Evolutionary conservation across 2,113 vertebrate species (phyloP).

Genomic region (Heterotilapia buettikoferi): DNA sequence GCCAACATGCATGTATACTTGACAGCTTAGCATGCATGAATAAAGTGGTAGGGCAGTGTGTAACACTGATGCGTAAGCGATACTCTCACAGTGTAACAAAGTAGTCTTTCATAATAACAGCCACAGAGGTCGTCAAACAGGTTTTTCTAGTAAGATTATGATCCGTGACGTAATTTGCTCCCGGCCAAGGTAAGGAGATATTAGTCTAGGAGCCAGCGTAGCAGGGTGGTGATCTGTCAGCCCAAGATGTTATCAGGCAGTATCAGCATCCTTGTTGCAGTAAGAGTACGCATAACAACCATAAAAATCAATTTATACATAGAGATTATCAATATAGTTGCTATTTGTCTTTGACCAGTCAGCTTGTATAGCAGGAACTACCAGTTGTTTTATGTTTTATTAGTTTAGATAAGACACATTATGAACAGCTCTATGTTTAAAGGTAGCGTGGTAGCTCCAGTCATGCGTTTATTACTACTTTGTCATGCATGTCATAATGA

Average conservation of each 20-base stretch:
- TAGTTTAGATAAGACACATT: not conserved
- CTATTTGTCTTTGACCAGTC: not conserved
- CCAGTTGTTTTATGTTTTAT: not conserved
- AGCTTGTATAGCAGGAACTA: not conserved
- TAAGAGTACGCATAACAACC: not conserved
- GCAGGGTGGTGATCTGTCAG: not conserved
- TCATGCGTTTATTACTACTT: not conserved
- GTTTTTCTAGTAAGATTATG: not conserved
- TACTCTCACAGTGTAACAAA: not conserved
- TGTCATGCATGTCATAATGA: not conserved
- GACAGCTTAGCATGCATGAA: not conserved
- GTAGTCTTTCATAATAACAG: not conserved
- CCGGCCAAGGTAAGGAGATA: not conserved
- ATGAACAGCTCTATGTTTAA: not conserved
- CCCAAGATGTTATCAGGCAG: not conserved
- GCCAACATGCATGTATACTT: not conserved
- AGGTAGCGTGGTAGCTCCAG: not conserved
- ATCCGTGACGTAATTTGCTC: not conserved
- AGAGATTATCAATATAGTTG: not conserved
- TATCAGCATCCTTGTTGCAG: constrained; percentile 6
- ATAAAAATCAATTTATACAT: not conserved
- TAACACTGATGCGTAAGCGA: not conserved
- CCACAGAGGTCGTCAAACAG: not conserved
- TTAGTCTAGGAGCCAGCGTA: not conserved
- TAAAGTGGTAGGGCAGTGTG: not conserved